Evolutionary conservation across 2,113 vertebrate species (phyloP).

Genomic region (Hyperopisus bebe): DNA sequence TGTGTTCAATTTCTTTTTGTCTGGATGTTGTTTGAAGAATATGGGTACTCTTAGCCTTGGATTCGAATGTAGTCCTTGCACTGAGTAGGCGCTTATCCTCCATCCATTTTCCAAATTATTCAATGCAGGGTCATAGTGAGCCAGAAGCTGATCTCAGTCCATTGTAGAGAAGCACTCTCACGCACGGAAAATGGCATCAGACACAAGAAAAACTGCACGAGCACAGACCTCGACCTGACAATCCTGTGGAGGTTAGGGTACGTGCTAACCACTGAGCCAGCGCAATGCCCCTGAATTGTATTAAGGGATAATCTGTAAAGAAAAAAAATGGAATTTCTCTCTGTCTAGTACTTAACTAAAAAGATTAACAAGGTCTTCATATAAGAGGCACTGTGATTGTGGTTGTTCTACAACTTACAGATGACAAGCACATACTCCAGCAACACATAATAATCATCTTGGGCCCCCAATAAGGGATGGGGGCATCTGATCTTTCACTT

Average conservation of each 20-base stretch:
- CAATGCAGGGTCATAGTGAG: not conserved
- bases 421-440: not conserved
- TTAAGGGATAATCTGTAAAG: not conserved
- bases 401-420: not conserved
- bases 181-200: not conserved
- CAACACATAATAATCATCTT: not conserved
- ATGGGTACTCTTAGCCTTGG: not conserved
- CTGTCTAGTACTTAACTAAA: not conserved
- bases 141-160: not conserved
- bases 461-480: not conserved
- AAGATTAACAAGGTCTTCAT: not conserved
- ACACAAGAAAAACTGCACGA: not conserved
- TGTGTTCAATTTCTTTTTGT: not conserved
- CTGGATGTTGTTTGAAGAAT: not conserved
- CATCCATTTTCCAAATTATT: not conserved
- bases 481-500: not conserved
- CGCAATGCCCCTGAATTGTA: not conserved
- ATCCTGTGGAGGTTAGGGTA: not conserved
- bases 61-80: not conserved
- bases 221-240: not conserved
- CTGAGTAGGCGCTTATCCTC: not conserved
- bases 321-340: not conserved
- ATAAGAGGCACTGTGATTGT: not conserved
- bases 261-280: not conserved
- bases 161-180: not conserved